A percentile compares a stretch with the other conserved stretches of the same genome.
Conservation (phyloP, 2,113 vertebrate genomes). For the Talpa occidentalis region DNA sequence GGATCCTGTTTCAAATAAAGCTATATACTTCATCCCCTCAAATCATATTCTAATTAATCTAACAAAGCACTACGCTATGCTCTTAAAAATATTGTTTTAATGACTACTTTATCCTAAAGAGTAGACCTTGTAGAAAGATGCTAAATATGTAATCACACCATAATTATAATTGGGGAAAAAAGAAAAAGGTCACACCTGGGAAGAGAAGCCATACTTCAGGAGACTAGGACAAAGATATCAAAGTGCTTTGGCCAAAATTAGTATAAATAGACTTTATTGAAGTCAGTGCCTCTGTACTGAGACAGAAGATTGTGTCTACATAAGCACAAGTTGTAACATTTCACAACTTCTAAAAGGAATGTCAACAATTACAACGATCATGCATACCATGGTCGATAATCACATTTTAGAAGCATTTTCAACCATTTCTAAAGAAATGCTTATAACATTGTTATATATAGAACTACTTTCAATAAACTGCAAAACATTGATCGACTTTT, state of each 20-base stretch:
- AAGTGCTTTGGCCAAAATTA: constrained; percentile 86
- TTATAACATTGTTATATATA: constrained; percentile 92
- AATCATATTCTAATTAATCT: constrained; percentile 44
- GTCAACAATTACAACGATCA: constrained; percentile 95
- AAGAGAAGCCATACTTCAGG: constrained; percentile 52
- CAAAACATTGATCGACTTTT: constrained; percentile 91
- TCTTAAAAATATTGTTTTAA: constrained; percentile 58
- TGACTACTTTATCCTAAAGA: constrained; percentile 35
- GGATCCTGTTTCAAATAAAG: constrained; percentile 55
- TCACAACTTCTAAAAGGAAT: constrained; percentile 96
- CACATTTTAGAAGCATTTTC: constrained; percentile 93
- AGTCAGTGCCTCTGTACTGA: constrained; percentile 95
- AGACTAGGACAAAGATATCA: constrained; percentile 81
- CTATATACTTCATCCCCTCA: constrained; percentile 27
- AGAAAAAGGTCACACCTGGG: constrained; percentile 11
- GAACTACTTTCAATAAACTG: constrained; percentile 94
- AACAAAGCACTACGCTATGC: constrained; percentile 50
- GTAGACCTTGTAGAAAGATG: constrained; percentile 8
- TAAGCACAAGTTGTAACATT: constrained; percentile 95
- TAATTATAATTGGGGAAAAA: constrained; percentile 29
- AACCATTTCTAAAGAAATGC: constrained; percentile 93
- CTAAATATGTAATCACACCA: constrained; percentile 17
- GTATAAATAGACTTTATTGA: constrained; percentile 94
- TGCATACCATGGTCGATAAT: constrained; percentile 93
- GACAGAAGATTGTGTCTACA: constrained; percentile 93